Base-by-base conservation (phyloP, 2,113 vertebrate genomes). In the Mustela nigripes region DNA sequence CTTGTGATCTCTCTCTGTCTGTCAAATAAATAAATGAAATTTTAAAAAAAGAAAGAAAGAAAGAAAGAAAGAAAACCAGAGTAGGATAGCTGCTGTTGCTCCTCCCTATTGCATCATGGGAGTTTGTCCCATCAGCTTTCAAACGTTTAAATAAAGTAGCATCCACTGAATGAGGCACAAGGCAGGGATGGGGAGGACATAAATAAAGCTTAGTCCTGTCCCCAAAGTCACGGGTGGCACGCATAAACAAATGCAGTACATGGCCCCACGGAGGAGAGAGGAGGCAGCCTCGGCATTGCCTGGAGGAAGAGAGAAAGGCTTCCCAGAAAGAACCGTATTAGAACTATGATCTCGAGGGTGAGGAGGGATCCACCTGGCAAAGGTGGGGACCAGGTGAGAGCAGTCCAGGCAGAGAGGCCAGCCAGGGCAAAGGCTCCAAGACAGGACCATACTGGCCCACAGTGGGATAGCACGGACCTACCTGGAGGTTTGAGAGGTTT, bases 71-170 rank as follows among this genome's bases (percentile, higher is more conserved):
- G 7, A 48, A 48, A 95, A 16, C 39, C 83, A 65, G 11, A 19
- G 24, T 53, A 11, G 7, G 80, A n/a, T 26, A 67, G 50, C 39
- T 92, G 31, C 48, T 87, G n/a, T 60, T 76, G 31, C 18, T 94
- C 53, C 50, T 92, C 36, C 63, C 48, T 48, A 45, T 48, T 28
- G 73, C 69, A 69, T 83, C 39, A 9, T 28, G 45, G 2, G 33
- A 87, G 18, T 90, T 50, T 92, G 48, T 78, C 62, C 42, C 31
- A 76, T 19, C 48, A 65, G 63, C 22, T 76, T 92, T 60, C 36
- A 87, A 84, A 96, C 83, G 58, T 45, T 84, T 45, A 91, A 82
- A 85, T 73, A 76, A 93, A 69, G 6, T 65, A 83, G n/a, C 18
- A 50, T 89, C 78, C 2, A 7, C 82, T 36, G 16, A 89, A 50